A percentile compares a stretch with the other conserved stretches of the same genome.
Conservation (phyloP, 2,888 invertebrate genomes). For the Oscheius sp. region DNA sequence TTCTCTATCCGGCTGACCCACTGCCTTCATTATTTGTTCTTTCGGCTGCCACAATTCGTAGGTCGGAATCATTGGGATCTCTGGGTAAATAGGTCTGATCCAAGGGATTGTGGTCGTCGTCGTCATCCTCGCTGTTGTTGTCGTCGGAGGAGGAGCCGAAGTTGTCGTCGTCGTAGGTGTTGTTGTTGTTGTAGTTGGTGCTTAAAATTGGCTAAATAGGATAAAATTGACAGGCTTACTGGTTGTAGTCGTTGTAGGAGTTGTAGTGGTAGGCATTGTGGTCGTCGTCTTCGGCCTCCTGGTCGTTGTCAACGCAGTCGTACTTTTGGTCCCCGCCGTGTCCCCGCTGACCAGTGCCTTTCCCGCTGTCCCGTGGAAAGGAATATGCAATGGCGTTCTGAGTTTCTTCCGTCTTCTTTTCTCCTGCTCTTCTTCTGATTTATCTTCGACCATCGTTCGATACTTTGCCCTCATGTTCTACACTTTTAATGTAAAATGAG, state of each 20-base stretch:
- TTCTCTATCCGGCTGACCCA: neutral
- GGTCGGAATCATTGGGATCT: slow-evolving; percentile 48
- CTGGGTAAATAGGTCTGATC: slow-evolving; percentile 46
- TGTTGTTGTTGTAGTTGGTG: slow-evolving; percentile 5
- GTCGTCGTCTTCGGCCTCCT: slow-evolving; percentile 21
- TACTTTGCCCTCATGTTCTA: slow-evolving; percentile 31
- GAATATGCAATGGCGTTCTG: slow-evolving; percentile 20
- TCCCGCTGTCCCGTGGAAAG: slow-evolving; percentile 17
- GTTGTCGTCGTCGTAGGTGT: slow-evolving; percentile 20
- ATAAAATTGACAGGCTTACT: neutral
- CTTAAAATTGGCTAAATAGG: neutral
- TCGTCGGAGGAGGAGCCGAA: slow-evolving; percentile 7
- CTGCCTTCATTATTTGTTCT: slow-evolving; percentile 15
- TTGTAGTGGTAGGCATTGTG: slow-evolving; percentile 3
- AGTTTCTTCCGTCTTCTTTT: slow-evolving; percentile 9
- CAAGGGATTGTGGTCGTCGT: slow-evolving; percentile 1
- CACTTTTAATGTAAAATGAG: no score
- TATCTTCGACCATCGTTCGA: slow-evolving; percentile 26
- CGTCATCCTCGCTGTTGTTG: neutral
- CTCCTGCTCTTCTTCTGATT: slow-evolving; percentile 18
- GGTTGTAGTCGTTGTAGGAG: slow-evolving; percentile 23
- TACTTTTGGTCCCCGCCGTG: neutral
- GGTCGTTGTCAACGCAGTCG: slow-evolving; percentile 24
- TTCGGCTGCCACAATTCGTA: slow-evolving; percentile 43
- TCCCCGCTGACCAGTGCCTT: slow-evolving; percentile 23